Percentiles rank a stretch among this genome's conserved stretches.
phyloP scores from a whole-genome alignment of 2,113 vertebrate genomes.

The Notothenia rossii region DNA sequence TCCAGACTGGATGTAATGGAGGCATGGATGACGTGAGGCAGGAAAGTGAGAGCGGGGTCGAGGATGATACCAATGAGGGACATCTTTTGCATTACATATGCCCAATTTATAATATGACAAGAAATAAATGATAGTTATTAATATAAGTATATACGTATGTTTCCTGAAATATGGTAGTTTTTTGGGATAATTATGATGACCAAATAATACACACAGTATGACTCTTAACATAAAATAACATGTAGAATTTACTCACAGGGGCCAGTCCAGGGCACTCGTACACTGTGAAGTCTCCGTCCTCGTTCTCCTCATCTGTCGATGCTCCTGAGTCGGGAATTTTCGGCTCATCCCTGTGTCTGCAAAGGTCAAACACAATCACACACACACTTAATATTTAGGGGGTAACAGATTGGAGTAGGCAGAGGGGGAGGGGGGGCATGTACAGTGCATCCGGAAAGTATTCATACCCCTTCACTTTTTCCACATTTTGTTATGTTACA shows the following conservation, averaged over 20 bases:
- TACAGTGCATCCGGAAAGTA: too few species aligned
- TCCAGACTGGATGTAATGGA: too few species aligned
- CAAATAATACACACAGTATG: not conserved
- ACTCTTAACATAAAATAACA: not conserved
- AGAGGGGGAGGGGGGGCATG: not conserved
- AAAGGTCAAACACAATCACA: constrained; percentile 23
- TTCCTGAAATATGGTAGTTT: not conserved
- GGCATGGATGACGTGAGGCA: too few species aligned
- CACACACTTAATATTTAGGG: constrained; percentile 9
- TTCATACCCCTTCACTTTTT: too few species aligned
- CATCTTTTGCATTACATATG: too few species aligned
- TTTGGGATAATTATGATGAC: not conserved
- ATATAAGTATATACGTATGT: not conserved
- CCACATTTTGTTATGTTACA: too few species aligned
- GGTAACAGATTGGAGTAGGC: not conserved
- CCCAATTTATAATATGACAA: too few species aligned
- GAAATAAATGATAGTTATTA: too few species aligned
- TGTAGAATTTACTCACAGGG: constrained; percentile 84
- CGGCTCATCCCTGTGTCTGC: constrained; percentile 90
- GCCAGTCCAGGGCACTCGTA: constrained; percentile 97
- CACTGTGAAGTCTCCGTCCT: constrained; percentile 96
- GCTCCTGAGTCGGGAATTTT: constrained; percentile 87
- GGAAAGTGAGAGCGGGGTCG: too few species aligned
- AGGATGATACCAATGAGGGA: too few species aligned
- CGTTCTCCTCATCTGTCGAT: constrained; percentile 93